Evolutionary conservation across 2,888 invertebrate genomes (phyloP).

Genomic region (Drosophila koepferae): DNA sequence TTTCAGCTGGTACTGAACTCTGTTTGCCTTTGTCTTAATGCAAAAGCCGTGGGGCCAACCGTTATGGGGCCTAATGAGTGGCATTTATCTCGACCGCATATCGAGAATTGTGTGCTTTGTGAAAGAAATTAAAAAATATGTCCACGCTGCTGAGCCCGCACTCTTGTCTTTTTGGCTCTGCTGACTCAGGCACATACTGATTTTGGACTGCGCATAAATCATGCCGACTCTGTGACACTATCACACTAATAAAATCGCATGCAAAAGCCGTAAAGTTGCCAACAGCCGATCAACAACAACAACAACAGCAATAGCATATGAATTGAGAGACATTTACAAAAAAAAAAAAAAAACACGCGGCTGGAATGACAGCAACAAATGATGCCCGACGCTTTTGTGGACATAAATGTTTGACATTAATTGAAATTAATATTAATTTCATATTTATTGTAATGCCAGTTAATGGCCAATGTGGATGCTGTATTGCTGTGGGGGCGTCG

Average conservation of each 20-base stretch:
- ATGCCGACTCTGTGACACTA: constrained; percentile 83
- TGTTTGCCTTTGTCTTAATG: constrained; percentile 44
- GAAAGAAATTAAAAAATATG: constrained; percentile 68
- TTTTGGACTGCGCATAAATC: constrained; percentile 79
- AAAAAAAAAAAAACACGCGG: constrained; percentile 34
- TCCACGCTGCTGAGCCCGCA: constrained; percentile 38
- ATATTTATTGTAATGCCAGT: constrained; percentile 80
- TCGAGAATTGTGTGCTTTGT: constrained; percentile 55
- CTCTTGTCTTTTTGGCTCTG: background rate
- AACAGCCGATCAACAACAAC: constrained; percentile 48
- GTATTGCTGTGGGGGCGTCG: constrained; percentile 57
- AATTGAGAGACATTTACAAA: constrained; percentile 41
- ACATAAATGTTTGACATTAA: constrained; percentile 84
- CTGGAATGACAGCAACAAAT: constrained; percentile 79
- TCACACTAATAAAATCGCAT: constrained; percentile 84
- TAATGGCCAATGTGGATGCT: constrained; percentile 57
- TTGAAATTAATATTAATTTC: constrained; percentile 84
- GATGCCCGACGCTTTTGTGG: constrained; percentile 82
- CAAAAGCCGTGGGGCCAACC: constrained; percentile 53
- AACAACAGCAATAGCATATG: constrained; percentile 31
- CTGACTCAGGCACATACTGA: constrained; percentile 54
- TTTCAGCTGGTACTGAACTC: constrained; percentile 41
- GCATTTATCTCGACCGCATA: constrained; percentile 63
- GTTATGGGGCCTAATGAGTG: constrained; percentile 76
- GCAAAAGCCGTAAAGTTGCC: constrained; percentile 61